Conservation (phyloP, 2,888 invertebrate species). For the Drosophila rellima region DNA sequence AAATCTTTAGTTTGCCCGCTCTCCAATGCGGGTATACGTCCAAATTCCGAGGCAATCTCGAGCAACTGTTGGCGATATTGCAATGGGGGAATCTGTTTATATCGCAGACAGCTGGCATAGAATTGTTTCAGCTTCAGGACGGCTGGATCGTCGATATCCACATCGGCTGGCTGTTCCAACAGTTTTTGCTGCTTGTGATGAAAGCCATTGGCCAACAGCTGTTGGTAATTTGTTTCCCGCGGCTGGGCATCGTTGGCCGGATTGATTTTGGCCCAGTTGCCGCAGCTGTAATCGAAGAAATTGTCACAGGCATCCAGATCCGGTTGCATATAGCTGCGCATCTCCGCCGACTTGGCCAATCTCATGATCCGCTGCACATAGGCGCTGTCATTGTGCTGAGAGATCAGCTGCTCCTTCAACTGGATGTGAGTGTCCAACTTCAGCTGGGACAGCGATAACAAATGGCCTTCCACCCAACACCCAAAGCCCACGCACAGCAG, state of each 20-base stretch:
- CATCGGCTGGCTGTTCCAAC: constrained; percentile 59
- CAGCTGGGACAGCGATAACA: constrained; percentile 52
- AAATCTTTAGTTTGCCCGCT: constrained; percentile 61
- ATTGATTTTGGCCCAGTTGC: constrained; percentile 81
- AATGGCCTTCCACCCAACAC: constrained; percentile 34
- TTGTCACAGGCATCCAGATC: constrained; percentile 78
- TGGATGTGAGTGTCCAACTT: constrained; percentile 66
- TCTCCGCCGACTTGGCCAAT: constrained; percentile 79
- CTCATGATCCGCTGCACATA: constrained; percentile 80
- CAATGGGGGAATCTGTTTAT: constrained; percentile 34
- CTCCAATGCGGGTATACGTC: constrained; percentile 76
- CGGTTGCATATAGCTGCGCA: constrained; percentile 80
- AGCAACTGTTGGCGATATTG: constrained; percentile 57
- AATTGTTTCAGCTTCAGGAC: constrained; percentile 77
- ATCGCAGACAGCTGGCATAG: constrained; percentile 78
- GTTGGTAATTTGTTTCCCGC: constrained; percentile 75
- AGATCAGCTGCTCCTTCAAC: constrained; percentile 68
- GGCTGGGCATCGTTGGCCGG: constrained; percentile 69
- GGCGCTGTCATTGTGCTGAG: constrained; percentile 69
- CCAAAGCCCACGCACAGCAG: constrained; percentile 32
- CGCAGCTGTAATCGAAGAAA: constrained; percentile 82
- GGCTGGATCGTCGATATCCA: constrained; percentile 50
- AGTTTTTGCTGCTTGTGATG: constrained; percentile 74
- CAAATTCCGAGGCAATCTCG: constrained; percentile 72
- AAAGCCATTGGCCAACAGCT: constrained; percentile 68